These are phyloP conservation scores for Nomada fabriciana DNA, from an alignment of 2,888 invertebrate genomes.

Conservation along the genomic window DNA sequence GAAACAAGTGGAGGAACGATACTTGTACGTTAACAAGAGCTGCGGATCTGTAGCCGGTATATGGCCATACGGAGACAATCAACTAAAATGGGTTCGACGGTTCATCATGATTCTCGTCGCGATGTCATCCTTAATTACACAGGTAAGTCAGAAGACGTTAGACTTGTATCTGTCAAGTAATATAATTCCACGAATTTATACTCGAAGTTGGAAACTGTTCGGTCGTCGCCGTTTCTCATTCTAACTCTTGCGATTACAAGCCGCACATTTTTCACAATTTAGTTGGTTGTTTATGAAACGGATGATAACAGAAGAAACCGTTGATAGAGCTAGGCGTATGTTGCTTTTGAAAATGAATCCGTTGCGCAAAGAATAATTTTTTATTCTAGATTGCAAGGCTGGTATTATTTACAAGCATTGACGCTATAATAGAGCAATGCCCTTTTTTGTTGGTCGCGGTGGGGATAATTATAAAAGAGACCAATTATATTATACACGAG, in stretches of 20 bases:
- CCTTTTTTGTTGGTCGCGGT: not conserved
- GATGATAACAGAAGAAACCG: too few species aligned
- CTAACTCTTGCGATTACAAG: too few species aligned
- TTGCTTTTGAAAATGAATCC: not conserved
- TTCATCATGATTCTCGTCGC: not conserved
- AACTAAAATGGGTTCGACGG: not conserved
- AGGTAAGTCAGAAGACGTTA: not conserved
- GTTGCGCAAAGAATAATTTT: not conserved
- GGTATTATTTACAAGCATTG: not conserved
- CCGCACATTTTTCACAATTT: too few species aligned
- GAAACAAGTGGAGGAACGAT: not conserved
- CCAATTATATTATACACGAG: conserved; percentile 4
- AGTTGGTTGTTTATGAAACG: too few species aligned
- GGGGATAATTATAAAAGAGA: not conserved
- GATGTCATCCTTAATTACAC: not conserved
- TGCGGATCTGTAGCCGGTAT: not conserved
- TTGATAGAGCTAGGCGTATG: too few species aligned
- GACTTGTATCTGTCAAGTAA: not conserved
- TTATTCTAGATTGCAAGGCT: not conserved
- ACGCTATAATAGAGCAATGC: conserved; percentile 5
- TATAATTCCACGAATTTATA: not conserved
- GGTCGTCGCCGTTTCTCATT: too few species aligned
- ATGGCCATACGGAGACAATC: conserved; percentile 1
- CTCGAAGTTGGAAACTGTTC: too few species aligned
- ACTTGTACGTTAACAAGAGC: conserved; percentile 6